A percentile compares a stretch with the other conserved stretches of the same genome.
Conservation (phyloP, 2,797 vertebrate genomes). For the Micromesistius poutassou region DNA sequence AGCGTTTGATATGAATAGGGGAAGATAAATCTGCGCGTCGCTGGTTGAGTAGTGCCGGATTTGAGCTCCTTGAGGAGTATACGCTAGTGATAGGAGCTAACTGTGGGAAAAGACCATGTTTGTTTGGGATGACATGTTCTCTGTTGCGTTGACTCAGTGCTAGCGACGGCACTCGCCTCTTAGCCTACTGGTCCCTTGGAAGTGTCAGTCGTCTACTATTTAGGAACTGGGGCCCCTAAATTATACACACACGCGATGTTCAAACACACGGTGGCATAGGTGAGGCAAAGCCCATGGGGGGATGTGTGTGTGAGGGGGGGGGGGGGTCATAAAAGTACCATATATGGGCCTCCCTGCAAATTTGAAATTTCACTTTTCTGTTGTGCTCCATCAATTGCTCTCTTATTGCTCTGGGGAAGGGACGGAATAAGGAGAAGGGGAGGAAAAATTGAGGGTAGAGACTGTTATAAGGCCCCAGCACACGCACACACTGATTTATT, state of each 20-base stretch:
- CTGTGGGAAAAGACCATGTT: background rate
- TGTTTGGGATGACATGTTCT: background rate
- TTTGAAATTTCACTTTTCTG: constrained; percentile 54
- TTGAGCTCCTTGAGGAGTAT: background rate
- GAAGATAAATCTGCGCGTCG: background rate
- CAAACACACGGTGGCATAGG: no score
- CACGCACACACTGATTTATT: constrained; percentile 71
- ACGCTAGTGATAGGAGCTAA: background rate
- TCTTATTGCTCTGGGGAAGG: constrained; percentile 26
- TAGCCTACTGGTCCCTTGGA: background rate
- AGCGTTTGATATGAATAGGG: background rate
- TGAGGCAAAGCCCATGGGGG: constrained; percentile 34
- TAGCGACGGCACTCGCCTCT: background rate
- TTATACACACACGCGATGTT: background rate
- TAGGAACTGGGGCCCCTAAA: background rate
- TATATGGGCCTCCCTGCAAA: constrained; percentile 32
- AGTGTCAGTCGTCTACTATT: background rate
- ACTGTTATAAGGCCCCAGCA: constrained; percentile 61
- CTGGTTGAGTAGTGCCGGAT: background rate
- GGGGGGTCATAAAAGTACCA: constrained; percentile 32
- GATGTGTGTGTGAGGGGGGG: constrained; percentile 2
- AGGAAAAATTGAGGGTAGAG: constrained; percentile 61
- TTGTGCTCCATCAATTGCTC: constrained; percentile 45
- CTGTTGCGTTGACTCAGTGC: background rate
- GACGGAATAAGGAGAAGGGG: constrained; percentile 15